phyloP scores from a whole-genome alignment of 2,113 vertebrate genomes.

The Nansenia antarctica region DNA sequence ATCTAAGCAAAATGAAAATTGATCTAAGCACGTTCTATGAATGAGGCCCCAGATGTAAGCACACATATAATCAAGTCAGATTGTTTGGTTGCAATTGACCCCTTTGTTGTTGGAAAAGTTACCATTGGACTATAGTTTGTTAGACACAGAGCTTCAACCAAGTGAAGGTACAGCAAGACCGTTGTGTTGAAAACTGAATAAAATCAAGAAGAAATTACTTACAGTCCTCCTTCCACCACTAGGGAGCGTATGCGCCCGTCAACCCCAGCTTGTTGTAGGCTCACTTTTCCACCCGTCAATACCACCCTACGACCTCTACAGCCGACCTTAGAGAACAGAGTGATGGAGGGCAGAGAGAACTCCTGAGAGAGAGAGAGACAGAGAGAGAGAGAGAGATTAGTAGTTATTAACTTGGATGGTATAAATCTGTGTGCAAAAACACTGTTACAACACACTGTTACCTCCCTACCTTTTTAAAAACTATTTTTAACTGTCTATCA shows the following conservation, averaged over 20 bases:
- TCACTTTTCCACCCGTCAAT: conserved; percentile 75
- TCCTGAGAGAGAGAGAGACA: conserved; percentile 71
- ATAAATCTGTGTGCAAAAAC: neutral
- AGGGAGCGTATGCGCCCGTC: conserved; percentile 81
- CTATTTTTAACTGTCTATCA: too few species aligned
- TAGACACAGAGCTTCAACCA: neutral
- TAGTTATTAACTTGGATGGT: neutral
- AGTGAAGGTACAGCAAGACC: too few species aligned
- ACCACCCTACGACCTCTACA: conserved; percentile 85
- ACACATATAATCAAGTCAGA: too few species aligned
- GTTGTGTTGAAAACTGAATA: too few species aligned
- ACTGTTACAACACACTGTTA: neutral
- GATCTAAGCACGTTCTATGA: too few species aligned
- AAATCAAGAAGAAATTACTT: conserved; percentile 54
- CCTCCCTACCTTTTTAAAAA: too few species aligned
- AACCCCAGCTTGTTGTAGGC: conserved; percentile 80
- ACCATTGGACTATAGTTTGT: too few species aligned
- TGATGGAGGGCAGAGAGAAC: conserved; percentile 86
- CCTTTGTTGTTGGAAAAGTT: too few species aligned
- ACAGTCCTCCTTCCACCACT: conserved; percentile 90
- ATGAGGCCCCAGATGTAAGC: neutral
- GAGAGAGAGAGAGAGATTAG: neutral
- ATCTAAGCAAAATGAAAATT: too few species aligned
- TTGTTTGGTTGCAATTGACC: too few species aligned
- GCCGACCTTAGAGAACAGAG: conserved; percentile 82